These are phyloP conservation scores for Caenorhabditis uteleia DNA, from an alignment of 2,888 invertebrate genomes.

Conservation along the genomic window DNA sequence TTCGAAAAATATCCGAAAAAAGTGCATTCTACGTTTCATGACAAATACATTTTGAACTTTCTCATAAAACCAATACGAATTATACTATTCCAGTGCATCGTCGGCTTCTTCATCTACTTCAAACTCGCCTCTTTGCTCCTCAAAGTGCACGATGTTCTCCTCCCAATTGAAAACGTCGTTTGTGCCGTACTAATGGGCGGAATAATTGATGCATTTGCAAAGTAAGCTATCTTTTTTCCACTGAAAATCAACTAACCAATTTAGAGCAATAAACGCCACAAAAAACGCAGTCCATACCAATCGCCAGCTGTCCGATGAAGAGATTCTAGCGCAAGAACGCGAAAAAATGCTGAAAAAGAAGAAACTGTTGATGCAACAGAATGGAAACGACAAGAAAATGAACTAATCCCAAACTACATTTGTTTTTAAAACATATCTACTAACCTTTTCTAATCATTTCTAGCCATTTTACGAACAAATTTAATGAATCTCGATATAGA, in stretches of 20 bases:
- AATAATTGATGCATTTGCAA: constrained; percentile 88
- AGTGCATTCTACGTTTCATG: not conserved
- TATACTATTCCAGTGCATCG: constrained; percentile 55
- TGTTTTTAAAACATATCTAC: not conserved
- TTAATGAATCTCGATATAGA: too few species aligned
- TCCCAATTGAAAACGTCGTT: constrained; percentile 96
- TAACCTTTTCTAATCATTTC: too few species aligned
- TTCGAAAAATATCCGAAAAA: not conserved
- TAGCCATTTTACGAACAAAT: too few species aligned
- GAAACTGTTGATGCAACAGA: constrained; percentile 9
- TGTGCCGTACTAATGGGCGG: constrained; percentile 96
- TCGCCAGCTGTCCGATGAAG: constrained; percentile 23
- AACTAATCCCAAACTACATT: constrained; percentile 12
- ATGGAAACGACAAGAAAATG: constrained; percentile 40
- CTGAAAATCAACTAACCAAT: not conserved
- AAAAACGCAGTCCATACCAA: constrained; percentile 32
- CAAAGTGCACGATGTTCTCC: constrained; percentile 96
- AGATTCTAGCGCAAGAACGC: constrained; percentile 26
- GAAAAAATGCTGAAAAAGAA: constrained; percentile 27
- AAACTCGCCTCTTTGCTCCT: constrained; percentile 90
- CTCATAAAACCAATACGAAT: too few species aligned
- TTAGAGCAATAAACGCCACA: constrained; percentile 46
- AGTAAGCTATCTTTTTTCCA: constrained; percentile 34
- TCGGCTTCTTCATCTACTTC: constrained; percentile 70
- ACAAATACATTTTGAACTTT: not conserved